A percentile compares a stretch with the other conserved stretches of the same genome.
Evolutionary conservation across 2,888 invertebrate genomes (phyloP).

Genomic region (Himalopsyche japonica): DNA sequence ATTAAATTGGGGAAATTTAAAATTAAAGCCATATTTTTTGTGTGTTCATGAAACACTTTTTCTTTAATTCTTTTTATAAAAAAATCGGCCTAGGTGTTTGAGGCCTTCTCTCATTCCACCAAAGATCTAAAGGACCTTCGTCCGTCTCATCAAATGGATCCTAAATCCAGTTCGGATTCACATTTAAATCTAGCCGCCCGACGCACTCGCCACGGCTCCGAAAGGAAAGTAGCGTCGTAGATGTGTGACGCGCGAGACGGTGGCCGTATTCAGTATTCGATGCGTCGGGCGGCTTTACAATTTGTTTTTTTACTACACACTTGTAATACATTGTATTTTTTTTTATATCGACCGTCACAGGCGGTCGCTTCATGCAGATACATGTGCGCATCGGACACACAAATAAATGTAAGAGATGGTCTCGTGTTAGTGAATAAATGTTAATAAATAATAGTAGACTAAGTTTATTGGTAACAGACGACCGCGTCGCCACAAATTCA

Average conservation of each 20-base stretch:
- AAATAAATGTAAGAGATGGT: neutral
- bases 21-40: conserved; percentile 29
- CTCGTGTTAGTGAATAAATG: conserved; percentile 5
- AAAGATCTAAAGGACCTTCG: neutral
- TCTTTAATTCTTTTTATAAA: conserved; percentile 36
- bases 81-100: conserved; percentile 33
- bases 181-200: neutral
- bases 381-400: neutral
- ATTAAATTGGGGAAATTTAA: neutral
- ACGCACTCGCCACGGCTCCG: neutral
- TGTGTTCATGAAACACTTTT: conserved; percentile 39
- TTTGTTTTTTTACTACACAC: neutral
- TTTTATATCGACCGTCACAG: neutral
- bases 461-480: conserved; percentile 20
- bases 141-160: neutral
- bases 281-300: neutral
- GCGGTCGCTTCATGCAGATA: neutral
- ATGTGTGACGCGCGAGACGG: neutral
- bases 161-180: neutral
- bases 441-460: conserved; percentile 26
- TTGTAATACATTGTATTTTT: conserved; percentile 4
- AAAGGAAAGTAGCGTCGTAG: neutral
- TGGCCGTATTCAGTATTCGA: neutral
- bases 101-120: conserved; percentile 18
- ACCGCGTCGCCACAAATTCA: neutral